Percentiles rank a stretch among this genome's conserved stretches.
phyloP scores from a whole-genome alignment of 2,797 vertebrate species.

The Coregonus suidteri region DNA sequence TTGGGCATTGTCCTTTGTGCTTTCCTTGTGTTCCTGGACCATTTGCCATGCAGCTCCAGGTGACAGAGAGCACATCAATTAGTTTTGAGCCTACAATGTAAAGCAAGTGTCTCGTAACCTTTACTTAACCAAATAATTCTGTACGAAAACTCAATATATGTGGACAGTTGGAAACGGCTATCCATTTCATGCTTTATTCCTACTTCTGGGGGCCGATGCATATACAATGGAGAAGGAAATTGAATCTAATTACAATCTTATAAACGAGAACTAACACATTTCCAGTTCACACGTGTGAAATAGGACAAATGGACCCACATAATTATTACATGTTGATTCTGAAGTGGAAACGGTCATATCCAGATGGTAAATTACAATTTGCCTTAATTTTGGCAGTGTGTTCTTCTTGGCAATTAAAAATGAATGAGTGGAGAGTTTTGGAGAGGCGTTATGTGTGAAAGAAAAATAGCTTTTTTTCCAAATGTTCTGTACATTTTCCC shows the following conservation, averaged over 20 bases:
- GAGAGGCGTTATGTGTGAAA: background rate
- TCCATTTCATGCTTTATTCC: too few species aligned
- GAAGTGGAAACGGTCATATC: conserved; percentile 38
- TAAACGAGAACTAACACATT: conserved; percentile 24
- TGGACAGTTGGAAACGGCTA: background rate
- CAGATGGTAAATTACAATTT: conserved; percentile 50
- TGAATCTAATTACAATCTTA: conserved; percentile 33
- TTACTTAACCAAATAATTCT: too few species aligned
- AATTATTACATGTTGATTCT: conserved; percentile 21
- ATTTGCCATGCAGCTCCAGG: too few species aligned
- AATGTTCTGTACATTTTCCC: background rate
- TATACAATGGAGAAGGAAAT: conserved; percentile 20
- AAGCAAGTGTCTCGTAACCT: too few species aligned
- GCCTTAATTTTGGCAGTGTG: conserved; percentile 31
- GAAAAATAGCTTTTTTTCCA: background rate
- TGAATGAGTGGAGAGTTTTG: background rate
- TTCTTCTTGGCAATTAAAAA: conserved; percentile 24
- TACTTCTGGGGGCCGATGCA: conserved; percentile 10
- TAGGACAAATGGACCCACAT: too few species aligned
- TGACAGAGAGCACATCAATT: too few species aligned
- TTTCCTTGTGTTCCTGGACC: too few species aligned
- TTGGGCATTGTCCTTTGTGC: too few species aligned
- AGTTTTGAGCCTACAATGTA: too few species aligned
- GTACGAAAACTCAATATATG: too few species aligned
- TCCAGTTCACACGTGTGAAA: too few species aligned